A percentile compares a stretch with the other conserved stretches of the same genome.
Conservation (phyloP, 2,888 invertebrate species). For the Mystacides longicornis region DNA sequence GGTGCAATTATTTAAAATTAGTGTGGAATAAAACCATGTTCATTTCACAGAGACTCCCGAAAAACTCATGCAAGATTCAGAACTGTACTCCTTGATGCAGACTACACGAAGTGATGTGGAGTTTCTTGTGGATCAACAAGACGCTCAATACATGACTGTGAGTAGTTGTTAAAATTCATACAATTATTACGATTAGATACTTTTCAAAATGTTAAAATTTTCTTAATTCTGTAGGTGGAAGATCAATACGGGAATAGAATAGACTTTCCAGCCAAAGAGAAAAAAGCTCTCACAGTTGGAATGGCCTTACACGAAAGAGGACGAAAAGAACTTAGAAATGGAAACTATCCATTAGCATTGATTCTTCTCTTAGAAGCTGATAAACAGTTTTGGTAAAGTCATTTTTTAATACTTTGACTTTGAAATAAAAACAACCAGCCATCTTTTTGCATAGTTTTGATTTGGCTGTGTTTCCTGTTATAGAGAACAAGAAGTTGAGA, state of each 20-base stretch:
- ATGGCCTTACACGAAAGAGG: conserved; percentile 78
- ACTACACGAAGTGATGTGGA: conserved; percentile 50
- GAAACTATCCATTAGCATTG: conserved; percentile 62
- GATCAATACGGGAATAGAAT: conserved; percentile 72
- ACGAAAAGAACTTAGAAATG: conserved; percentile 54
- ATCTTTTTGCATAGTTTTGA: too few species aligned
- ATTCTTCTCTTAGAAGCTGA: conserved; percentile 74
- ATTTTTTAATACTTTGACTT: neutral
- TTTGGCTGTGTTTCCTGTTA: too few species aligned
- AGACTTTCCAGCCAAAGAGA: conserved; percentile 61
- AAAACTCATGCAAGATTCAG: conserved; percentile 42
- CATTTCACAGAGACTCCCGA: conserved; percentile 33
- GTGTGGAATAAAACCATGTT: too few species aligned
- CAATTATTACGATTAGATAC: neutral
- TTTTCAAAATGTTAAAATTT: neutral
- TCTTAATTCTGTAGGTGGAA: conserved; percentile 48
- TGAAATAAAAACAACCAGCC: too few species aligned
- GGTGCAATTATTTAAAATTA: too few species aligned
- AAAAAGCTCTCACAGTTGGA: conserved; percentile 62
- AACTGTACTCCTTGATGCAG: conserved; percentile 49
- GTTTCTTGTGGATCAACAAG: conserved; percentile 43
- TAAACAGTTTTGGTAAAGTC: conserved; percentile 52
- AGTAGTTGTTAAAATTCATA: neutral
- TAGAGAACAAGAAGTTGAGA: too few species aligned
- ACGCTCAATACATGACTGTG: conserved; percentile 40